Conservation (phyloP, 2,797 vertebrate genomes). For the Tokudaia tokunoshimensis region DNA sequence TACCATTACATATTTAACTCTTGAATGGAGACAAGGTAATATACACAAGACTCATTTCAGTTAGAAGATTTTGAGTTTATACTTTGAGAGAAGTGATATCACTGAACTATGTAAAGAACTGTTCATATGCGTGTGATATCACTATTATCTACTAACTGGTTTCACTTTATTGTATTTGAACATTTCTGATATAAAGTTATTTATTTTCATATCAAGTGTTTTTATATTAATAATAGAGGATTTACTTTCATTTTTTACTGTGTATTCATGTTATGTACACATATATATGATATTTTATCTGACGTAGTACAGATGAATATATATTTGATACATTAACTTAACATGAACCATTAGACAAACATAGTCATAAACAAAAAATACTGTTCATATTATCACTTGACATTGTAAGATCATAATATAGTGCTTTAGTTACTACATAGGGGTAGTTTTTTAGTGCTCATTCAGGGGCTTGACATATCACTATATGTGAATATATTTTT, state of each 20-base stretch:
- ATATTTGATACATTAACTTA: neutral
- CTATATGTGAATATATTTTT: neutral
- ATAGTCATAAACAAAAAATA: neutral
- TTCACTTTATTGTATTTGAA: neutral
- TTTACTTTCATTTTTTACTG: neutral
- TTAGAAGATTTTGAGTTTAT: neutral
- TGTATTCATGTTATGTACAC: neutral
- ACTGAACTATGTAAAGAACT: neutral
- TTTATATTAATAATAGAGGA: neutral
- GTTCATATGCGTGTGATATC: neutral
- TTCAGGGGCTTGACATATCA: neutral
- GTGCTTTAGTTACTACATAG: neutral
- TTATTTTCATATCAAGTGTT: neutral
- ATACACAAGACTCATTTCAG: neutral
- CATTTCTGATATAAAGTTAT: neutral
- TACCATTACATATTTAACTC: neutral
- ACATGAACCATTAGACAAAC: neutral
- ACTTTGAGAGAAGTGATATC: neutral
- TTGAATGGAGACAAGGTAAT: neutral
- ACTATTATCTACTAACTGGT: neutral
- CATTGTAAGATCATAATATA: neutral
- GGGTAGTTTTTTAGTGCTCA: neutral
- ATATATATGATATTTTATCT: neutral
- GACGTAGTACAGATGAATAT: constrained; percentile 33
- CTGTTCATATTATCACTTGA: neutral